Evolutionary conservation across 1,140 invertebrate species (phyloP), one percentile per base, ranked within the genome.

Genomic region (Physella acuta): DNA sequence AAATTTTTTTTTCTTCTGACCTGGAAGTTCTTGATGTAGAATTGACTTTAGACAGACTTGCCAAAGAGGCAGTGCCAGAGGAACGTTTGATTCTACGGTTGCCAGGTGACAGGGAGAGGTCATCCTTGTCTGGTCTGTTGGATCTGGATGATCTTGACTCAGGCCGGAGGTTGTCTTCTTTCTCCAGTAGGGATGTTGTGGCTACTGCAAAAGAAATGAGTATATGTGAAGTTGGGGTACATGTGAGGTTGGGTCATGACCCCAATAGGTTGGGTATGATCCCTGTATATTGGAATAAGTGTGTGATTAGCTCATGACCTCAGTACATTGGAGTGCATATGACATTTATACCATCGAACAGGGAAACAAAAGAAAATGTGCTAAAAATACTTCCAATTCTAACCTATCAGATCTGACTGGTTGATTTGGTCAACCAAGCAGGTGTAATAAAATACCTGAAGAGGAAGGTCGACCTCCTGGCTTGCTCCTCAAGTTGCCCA

Each of bases 81-180:
- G 66, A 68, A 26, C 56, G 24, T 26, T 60, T 39, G 2, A 11
- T 49, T 1, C 37, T 14, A 33, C 52, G 14, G 39, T 36, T 44
- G 30, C 26, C 55, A 3, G 56, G 56, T 28, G 66, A 60, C 30
- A 37, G 30, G 37, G 33, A 24, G 5, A 56, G 44, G 26, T 56
- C 39, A 20, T 66, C 64, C 0, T 20, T 0, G 3, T 33, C 24
- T 24, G 60, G 66, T 36, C 66, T 24, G 37, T 31, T 58, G 0
- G 62, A 61, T 0, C 62, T 34, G 4, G 71, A 66, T 8, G 55
- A 17, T n/a, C 36, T 51, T 5, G 66, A 68, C 20, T 73, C 71
- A 26, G 71, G 71, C 1, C 71, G 61, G n/a, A 51, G 71, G 33
- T 73, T 73, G 34, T 73, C 68, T 34, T 68, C 71, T 34, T 66